Evolutionary conservation across 2,888 invertebrate genomes (phyloP).

Genomic region (Drosophila kuntzei): DNA sequence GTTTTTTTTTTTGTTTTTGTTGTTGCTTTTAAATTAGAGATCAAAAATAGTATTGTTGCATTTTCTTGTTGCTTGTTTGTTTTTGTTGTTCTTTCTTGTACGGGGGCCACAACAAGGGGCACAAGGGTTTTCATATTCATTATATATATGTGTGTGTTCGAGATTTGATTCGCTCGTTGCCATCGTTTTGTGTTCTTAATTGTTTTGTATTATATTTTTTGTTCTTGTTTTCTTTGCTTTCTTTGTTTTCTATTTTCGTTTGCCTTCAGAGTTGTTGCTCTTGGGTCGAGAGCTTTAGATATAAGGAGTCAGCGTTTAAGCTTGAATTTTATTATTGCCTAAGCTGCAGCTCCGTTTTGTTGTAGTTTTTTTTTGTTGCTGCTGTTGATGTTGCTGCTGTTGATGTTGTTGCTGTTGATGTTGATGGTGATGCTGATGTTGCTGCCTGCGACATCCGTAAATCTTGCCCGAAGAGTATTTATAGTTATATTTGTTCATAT

Average conservation of each 20-base stretch:
- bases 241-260: conserved; percentile 8
- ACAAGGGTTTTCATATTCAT: conserved; percentile 9
- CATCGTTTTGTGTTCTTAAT: conserved; percentile 13
- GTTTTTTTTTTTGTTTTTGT: conserved; percentile 45
- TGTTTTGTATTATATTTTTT: conserved; percentile 8
- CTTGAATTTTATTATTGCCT: conserved; percentile 48
- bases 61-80: conserved; percentile 54
- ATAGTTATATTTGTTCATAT: conserved; percentile 73
- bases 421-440: conserved; percentile 41
- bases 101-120: conserved; percentile 3
- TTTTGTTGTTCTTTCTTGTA: conserved; percentile 12
- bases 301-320: conserved; percentile 27
- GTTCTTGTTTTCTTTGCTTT: conserved; percentile 20
- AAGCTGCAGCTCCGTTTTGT: conserved; percentile 29
- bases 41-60: conserved; percentile 78
- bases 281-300: conserved; percentile 2
- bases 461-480: conserved; percentile 76
- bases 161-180: conserved; percentile 30
- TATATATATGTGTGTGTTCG: conserved; percentile 24
- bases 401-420: conserved; percentile 49
- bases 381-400: conserved; percentile 49
- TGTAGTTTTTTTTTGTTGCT: conserved; percentile 33
- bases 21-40: conserved; percentile 67
- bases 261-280: conserved; percentile 3
- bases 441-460: conserved; percentile 66